phyloP scores from a whole-genome alignment of 2,797 vertebrate genomes.

The Poeciliopsis turneri region DNA sequence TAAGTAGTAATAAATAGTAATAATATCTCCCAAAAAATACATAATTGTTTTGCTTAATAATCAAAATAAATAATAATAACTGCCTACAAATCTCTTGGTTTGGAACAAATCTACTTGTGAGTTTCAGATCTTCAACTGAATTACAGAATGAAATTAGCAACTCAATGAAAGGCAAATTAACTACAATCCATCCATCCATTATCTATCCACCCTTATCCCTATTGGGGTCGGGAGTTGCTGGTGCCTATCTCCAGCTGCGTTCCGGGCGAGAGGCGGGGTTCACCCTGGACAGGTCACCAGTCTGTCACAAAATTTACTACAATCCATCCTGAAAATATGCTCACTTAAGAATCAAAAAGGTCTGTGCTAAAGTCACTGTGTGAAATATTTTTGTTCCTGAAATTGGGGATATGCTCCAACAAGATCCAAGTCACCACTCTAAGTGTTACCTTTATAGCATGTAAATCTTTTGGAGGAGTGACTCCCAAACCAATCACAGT shows the following conservation, averaged over 20 bases:
- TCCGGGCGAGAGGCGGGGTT: no score
- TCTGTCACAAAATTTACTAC: background rate
- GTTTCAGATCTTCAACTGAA: background rate
- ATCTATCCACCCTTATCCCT: no score
- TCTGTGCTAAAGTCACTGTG: constrained; percentile 23
- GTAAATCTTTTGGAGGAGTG: constrained; percentile 37
- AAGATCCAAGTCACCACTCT: background rate
- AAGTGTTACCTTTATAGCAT: constrained; percentile 30
- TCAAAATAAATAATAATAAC: background rate
- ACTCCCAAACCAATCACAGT: constrained; percentile 20
- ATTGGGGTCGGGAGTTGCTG: no score
- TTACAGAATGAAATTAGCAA: background rate
- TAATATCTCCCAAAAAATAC: background rate
- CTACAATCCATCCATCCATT: background rate
- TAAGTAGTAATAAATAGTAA: background rate
- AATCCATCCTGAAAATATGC: constrained; percentile 2
- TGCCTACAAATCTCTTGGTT: background rate
- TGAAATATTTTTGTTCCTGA: constrained; percentile 29
- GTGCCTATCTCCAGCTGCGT: no score
- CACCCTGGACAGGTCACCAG: no score
- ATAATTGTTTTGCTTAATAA: background rate
- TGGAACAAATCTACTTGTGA: background rate
- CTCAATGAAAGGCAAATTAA: background rate
- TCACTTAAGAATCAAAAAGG: constrained; percentile 24
- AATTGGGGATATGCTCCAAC: constrained; percentile 19